Base-by-base conservation (phyloP, 2,113 vertebrate genomes). In the Pedionomus torquatus region DNA sequence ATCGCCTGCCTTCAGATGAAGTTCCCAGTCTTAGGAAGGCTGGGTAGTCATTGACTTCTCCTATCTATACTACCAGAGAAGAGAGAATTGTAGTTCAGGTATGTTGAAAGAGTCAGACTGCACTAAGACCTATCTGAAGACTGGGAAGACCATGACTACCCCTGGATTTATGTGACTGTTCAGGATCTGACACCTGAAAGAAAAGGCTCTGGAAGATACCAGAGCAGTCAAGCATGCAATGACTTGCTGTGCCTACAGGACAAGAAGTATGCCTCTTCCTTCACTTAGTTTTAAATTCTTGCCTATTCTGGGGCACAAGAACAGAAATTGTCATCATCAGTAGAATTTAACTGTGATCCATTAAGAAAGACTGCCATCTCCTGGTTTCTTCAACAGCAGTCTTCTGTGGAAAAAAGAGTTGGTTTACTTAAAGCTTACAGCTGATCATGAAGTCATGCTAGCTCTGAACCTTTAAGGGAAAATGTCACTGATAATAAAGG, bases 291-390 rank as follows among this genome's bases (percentile, higher is more conserved):
- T 93, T n/a, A 88, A 39, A 5, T 43, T 66, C 65, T 64, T 82
- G 11, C 35, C 30, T 74, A 6, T 74, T 83, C 25, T 65, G 43
- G 13, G 24, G 21, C n/a, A 69, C 57, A 72, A 23, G 48, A 54
- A 63, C 16, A 68, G 55, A 75, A 93, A 54, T 5, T 28, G 33
- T 44, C 49, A 58, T 28, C 10, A 17, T 4, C 4, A 63, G 35
- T 13, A 17, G 30, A 49, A 13, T 93, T 86, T 65, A 37, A 57
- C 21, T 9, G 7, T 46, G 55, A 84, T 98, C 51, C 58, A 24
- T 97, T 98, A 93, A 95, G 94, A 97, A 97, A 98, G 90, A 97
- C 71, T 96, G 98, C 98, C 98, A 98, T 89, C 98, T 98, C 84
- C 95, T 92, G 98, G 65, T 31, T 79, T 66, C 44, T 51, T 51